Evolutionary conservation across 2,113 vertebrate species (phyloP).

Genomic region (Sander lucioperca): DNA sequence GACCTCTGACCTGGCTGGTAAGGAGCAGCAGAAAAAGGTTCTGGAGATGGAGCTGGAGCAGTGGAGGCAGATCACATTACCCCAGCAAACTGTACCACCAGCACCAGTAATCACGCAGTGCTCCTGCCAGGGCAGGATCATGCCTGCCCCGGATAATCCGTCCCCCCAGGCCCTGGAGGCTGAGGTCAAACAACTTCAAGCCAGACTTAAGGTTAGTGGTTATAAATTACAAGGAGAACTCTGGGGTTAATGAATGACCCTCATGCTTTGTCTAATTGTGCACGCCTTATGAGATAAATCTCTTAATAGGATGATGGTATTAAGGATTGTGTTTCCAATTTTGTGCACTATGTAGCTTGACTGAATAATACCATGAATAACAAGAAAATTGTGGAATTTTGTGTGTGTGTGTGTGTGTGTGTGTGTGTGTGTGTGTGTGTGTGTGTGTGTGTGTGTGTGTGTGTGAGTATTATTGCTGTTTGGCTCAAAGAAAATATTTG

Average conservation of each 20-base stretch:
- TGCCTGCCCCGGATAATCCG: conserved; percentile 67
- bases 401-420: too few relatives aligned
- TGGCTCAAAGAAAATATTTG: not conserved
- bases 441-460: too few relatives aligned
- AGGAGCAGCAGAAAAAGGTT: conserved; percentile 90
- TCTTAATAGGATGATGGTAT: conserved; percentile 58
- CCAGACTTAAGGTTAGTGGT: conserved; percentile 91
- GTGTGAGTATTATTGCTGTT: not conserved
- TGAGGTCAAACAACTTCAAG: conserved; percentile 92
- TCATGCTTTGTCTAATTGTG: conserved; percentile 48
- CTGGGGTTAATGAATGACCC: conserved; percentile 41
- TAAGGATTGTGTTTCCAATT: conserved; percentile 56
- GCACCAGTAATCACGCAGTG: conserved; percentile 50
- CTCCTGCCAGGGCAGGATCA: conserved; percentile 61
- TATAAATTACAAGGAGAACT: conserved; percentile 7
- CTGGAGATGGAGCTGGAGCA: conserved; percentile 86
- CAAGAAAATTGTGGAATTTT: conserved; percentile 5
- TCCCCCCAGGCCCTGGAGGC: conserved; percentile 85
- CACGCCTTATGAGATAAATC: conserved; percentile 47
- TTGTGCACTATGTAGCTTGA: conserved; percentile 38
- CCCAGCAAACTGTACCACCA: conserved; percentile 56
- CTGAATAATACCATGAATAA: conserved; percentile 36
- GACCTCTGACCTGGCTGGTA: conserved; percentile 86
- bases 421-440: too few relatives aligned
- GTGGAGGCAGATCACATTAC: conserved; percentile 86